Evolutionary conservation across 2,797 vertebrate species (phyloP).

Genomic region (Novumbra hubbsi): DNA sequence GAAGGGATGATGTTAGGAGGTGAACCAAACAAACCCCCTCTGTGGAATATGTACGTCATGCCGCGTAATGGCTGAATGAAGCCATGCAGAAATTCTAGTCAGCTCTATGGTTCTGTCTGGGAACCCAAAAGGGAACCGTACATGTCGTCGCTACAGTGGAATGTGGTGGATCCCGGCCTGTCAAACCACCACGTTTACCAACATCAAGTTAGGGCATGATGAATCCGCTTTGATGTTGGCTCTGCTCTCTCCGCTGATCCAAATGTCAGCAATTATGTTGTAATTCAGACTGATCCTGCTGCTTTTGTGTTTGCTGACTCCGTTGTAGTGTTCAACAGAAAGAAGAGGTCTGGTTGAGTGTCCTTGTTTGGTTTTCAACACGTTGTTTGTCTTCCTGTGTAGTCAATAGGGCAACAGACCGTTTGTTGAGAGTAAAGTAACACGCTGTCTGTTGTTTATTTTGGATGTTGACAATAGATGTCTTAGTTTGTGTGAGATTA

Average conservation of each 20-base stretch:
- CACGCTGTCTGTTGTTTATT: conserved; percentile 56
- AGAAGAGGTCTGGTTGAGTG: conserved; percentile 36
- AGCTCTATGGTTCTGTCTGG: no score
- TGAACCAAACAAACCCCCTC: neutral
- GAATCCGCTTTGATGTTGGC: neutral
- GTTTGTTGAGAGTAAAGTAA: conserved; percentile 42
- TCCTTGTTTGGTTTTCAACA: conserved; percentile 22
- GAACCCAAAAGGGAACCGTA: no score
- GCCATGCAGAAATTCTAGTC: neutral
- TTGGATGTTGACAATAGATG: conserved; percentile 54
- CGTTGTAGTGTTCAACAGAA: conserved; percentile 61
- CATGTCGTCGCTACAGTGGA: neutral
- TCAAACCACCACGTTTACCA: conserved; percentile 13
- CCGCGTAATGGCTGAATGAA: neutral
- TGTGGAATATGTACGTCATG: no score
- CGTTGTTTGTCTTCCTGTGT: conserved; percentile 39
- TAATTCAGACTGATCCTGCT: conserved; percentile 38
- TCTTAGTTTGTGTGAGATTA: conserved; percentile 6
- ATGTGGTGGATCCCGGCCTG: neutral
- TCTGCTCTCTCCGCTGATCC: conserved; percentile 8
- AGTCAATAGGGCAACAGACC: conserved; percentile 36
- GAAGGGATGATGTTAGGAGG: no score
- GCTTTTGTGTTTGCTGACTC: conserved; percentile 27
- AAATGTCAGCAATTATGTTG: neutral
- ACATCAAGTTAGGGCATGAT: conserved; percentile 5